Evolutionary conservation across 2,888 invertebrate genomes (phyloP).

Genomic region (Synergus gifuensis): DNA sequence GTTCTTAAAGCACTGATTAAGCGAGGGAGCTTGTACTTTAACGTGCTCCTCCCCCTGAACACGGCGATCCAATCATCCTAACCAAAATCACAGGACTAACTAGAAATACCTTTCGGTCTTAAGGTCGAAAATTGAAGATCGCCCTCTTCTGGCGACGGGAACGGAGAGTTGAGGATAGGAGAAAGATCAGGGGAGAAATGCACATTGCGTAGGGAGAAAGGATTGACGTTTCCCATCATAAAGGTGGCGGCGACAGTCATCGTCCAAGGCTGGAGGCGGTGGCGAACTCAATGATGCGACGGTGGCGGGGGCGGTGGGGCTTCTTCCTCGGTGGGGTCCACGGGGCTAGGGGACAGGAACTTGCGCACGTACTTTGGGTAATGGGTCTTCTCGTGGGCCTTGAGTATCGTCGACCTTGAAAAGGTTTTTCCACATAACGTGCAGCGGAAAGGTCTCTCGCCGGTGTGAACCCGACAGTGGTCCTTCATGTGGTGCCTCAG

Average conservation of each 20-base stretch:
- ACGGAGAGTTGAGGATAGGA: constrained; percentile 2
- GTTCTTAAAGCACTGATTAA: constrained; percentile 78
- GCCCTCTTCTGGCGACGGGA: not conserved
- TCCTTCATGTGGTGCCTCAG: constrained; percentile 96
- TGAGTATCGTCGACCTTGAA: constrained; percentile 92
- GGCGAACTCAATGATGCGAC: constrained; percentile 67
- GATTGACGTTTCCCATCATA: constrained; percentile 31
- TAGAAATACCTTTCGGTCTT: constrained; percentile 72
- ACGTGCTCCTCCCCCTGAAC: constrained; percentile 75
- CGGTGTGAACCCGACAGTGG: constrained; percentile 95
- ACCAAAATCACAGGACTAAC: constrained; percentile 77
- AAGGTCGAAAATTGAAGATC: constrained; percentile 17
- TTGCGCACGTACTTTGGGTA: constrained; percentile 94
- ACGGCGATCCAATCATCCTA: constrained; percentile 72
- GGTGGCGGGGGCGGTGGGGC: constrained; percentile 67
- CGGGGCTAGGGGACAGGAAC: constrained; percentile 91
- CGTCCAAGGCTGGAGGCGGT: constrained; percentile 44
- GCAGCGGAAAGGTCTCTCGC: constrained; percentile 93
- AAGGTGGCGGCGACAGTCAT: constrained; percentile 14
- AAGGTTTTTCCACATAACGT: constrained; percentile 94
- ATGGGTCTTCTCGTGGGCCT: constrained; percentile 95
- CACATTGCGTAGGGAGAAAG: not conserved
- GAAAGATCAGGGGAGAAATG: not conserved
- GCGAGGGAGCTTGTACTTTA: constrained; percentile 76
- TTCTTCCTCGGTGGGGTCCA: constrained; percentile 90